These are phyloP conservation scores for Brachirus orientalis DNA, from an alignment of 2,113 vertebrate species.

Conservation along the genomic window DNA sequence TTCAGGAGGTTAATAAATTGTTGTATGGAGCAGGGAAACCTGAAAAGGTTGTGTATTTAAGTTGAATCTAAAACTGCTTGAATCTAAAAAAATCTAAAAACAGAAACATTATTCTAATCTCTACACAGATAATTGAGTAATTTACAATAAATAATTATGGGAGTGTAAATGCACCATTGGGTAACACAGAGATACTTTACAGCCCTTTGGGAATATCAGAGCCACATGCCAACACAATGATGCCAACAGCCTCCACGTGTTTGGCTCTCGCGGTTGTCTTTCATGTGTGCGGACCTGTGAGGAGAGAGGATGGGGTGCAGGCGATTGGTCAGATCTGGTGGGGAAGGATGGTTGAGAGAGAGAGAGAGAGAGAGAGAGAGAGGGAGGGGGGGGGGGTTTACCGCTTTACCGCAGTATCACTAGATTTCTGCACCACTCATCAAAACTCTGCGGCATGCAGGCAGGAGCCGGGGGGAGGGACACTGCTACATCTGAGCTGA, in stretches of 20 bases:
- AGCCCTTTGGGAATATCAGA: constrained; percentile 6
- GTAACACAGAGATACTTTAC: neutral
- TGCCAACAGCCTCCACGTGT: neutral
- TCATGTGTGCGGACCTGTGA: constrained; percentile 1
- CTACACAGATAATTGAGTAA: neutral
- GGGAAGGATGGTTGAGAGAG: constrained; percentile 16
- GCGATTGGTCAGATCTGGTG: too few species aligned
- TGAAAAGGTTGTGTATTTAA: too few species aligned
- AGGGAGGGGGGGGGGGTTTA: constrained; percentile 59
- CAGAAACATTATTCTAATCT: neutral
- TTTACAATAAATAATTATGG: neutral
- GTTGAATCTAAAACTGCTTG: too few species aligned
- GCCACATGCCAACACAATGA: constrained; percentile 39
- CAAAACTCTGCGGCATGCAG: constrained; percentile 81
- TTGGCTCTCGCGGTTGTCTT: constrained; percentile 20
- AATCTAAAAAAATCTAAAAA: too few species aligned
- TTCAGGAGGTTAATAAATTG: too few species aligned
- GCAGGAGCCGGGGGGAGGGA: constrained; percentile 70
- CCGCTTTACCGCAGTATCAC: constrained; percentile 83
- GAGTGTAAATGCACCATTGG: neutral
- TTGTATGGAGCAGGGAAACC: too few species aligned
- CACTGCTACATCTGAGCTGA: constrained; percentile 52
- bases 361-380: constrained; percentile 54
- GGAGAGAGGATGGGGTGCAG: constrained; percentile 11
- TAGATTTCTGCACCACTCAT: constrained; percentile 79